Evolutionary conservation across 2,797 vertebrate species (phyloP).

Genomic region (Periophthalmus magnuspinnatus): DNA sequence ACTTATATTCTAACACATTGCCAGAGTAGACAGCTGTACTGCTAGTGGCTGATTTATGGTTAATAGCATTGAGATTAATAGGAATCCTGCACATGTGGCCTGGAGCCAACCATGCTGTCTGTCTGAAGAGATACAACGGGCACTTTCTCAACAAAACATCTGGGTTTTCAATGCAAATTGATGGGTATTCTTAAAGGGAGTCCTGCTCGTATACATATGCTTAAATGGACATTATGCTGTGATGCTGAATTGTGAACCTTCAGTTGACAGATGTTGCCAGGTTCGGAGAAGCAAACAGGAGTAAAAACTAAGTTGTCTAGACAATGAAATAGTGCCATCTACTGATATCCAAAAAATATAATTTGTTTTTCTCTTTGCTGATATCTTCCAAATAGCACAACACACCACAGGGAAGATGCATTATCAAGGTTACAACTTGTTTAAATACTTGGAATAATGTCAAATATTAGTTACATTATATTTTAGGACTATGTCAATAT

Average conservation of each 20-base stretch:
- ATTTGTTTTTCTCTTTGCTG: background rate
- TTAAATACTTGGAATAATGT: background rate
- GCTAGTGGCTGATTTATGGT: slow-evolving; percentile 37
- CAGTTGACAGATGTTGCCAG: background rate
- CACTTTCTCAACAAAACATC: slow-evolving; percentile 40
- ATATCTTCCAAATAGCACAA: background rate
- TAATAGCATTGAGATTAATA: slow-evolving; percentile 48
- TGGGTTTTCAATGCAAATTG: slow-evolving; percentile 39
- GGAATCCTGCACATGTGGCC: slow-evolving; percentile 37
- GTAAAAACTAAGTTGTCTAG: background rate
- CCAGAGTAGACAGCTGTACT: slow-evolving; percentile 29
- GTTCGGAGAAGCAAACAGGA: slow-evolving; percentile 5
- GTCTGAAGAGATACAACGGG: slow-evolving; percentile 25
- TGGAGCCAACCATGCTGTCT: slow-evolving; percentile 40
- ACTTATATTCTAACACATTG: slow-evolving; percentile 38
- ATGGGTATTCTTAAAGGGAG: slow-evolving; percentile 22
- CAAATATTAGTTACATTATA: background rate
- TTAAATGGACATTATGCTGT: background rate
- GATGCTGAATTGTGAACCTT: background rate
- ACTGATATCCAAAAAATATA: background rate
- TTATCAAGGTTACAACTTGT: background rate
- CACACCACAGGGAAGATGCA: background rate
- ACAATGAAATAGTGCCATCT: background rate
- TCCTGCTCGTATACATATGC: background rate
- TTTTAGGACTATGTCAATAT: background rate